phyloP scores from a whole-genome alignment of 2,797 vertebrate genomes.

The Sebastes diploproa region DNA sequence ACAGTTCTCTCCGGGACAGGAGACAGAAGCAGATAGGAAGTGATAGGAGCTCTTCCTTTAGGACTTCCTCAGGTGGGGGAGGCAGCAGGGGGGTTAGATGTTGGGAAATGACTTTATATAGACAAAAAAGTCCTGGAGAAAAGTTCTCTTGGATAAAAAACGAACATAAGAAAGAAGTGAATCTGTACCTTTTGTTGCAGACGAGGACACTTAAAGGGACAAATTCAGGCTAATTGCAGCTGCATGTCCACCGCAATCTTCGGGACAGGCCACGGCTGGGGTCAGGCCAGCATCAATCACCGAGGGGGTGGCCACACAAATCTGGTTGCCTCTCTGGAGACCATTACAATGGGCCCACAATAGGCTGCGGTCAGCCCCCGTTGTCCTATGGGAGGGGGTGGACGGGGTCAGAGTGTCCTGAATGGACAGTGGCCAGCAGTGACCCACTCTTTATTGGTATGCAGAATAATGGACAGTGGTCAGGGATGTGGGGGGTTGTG shows the following conservation, averaged over 20 bases:
- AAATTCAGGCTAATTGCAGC: conserved; percentile 88
- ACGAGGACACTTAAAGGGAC: conserved; percentile 68
- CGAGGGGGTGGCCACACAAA: conserved; percentile 49
- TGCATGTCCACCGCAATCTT: conserved; percentile 77
- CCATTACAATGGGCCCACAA: conserved; percentile 43
- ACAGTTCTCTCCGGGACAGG: conserved; percentile 70
- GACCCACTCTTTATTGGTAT: conserved; percentile 60
- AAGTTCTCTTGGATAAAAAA: background rate
- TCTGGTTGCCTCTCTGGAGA: conserved; percentile 46
- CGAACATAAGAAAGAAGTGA: background rate
- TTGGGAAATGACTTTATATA: conserved; percentile 12
- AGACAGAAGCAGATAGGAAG: conserved; percentile 48
- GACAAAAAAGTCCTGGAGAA: conserved; percentile 49
- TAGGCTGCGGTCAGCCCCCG: conserved; percentile 54
- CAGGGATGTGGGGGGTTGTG: conserved; percentile 60
- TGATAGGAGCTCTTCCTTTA: conserved; percentile 54
- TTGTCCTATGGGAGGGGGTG: conserved; percentile 38
- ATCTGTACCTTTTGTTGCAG: conserved; percentile 37
- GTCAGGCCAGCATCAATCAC: conserved; percentile 80
- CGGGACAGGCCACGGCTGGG: conserved; percentile 66
- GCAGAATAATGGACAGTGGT: conserved; percentile 64
- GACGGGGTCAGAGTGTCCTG: conserved; percentile 56
- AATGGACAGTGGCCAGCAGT: conserved; percentile 66
- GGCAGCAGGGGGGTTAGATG: background rate
- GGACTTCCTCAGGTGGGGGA: conserved; percentile 28